Evolutionary conservation across 2,797 vertebrate genomes (phyloP).

Genomic region (Cossypha heuglini): DNA sequence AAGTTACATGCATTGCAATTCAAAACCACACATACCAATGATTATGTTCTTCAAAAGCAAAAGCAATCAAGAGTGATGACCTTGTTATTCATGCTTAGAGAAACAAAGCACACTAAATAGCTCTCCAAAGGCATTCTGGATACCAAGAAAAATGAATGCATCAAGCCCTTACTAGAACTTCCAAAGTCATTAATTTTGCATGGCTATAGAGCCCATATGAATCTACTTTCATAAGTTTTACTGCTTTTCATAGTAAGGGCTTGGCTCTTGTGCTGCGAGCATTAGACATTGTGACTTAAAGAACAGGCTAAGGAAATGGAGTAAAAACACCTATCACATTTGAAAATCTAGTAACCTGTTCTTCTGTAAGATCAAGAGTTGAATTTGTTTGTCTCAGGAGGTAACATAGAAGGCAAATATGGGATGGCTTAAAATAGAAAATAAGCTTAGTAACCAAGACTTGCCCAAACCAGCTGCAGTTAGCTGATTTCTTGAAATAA

Average conservation of each 20-base stretch:
- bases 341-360: neutral
- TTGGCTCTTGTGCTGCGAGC: rapidly evolving
- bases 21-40: neutral
- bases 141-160: neutral
- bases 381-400: neutral
- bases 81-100: neutral
- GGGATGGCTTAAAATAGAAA: neutral
- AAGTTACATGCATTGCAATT: neutral
- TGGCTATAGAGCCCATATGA: neutral
- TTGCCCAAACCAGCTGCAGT: neutral
- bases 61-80: neutral
- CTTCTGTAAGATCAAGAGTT: neutral
- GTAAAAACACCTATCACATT: neutral
- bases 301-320: neutral
- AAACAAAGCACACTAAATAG: neutral
- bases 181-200: neutral
- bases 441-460: neutral
- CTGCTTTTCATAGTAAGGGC: neutral
- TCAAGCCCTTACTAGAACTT: neutral
- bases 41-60: neutral
- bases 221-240: neutral
- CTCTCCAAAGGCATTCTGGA: neutral
- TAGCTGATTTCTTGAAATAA: neutral
- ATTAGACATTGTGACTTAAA: neutral
- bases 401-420: neutral